Percentiles rank a stretch among this genome's conserved stretches.
These are phyloP conservation scores for Phenganax stokvisi DNA, from an alignment of 92 coral and sea anemone species.

Conservation along the genomic window DNA sequence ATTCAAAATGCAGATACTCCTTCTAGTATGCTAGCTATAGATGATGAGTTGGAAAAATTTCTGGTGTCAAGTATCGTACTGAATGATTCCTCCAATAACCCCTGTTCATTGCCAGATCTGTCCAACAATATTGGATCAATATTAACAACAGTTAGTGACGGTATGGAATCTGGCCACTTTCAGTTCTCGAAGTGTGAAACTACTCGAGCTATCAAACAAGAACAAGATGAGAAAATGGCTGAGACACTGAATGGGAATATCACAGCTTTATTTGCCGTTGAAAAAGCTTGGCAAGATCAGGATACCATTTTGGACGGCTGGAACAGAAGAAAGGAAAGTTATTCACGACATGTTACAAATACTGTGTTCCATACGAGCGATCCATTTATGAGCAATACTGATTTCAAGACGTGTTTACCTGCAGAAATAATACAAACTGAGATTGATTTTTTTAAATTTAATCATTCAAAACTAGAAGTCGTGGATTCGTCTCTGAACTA, in stretches of 20 bases:
- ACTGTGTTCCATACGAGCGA: constrained; percentile 6
- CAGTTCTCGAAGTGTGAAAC: constrained; percentile 1
- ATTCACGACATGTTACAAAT: constrained; percentile 5
- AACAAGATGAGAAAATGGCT: not conserved
- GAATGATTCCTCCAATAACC: not conserved
- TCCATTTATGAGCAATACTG: constrained; percentile 4
- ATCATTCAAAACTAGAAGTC: constrained; percentile 19
- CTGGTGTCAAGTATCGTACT: constrained; percentile 25
- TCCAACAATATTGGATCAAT: constrained; percentile 24
- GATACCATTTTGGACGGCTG: not conserved
- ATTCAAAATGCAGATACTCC: not conserved
- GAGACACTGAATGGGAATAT: not conserved
- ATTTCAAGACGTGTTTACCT: not conserved
- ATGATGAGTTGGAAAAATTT: constrained; percentile 33
- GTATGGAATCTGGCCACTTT: constrained; percentile 9
- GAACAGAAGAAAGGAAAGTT: too few relatives aligned
- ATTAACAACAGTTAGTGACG: not conserved
- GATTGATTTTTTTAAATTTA: constrained; percentile 19
- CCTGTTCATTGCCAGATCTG: constrained; percentile 23
- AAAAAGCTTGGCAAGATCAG: constrained; percentile 26
- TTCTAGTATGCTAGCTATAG: constrained; percentile 28
- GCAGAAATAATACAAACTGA: not conserved
- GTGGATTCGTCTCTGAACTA: constrained; percentile 22
- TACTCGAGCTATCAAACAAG: not conserved
- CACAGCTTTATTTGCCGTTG: not conserved